These are phyloP conservation scores for Enteromius thamalakanensis DNA, from an alignment of 2,797 vertebrate species.

Conservation along the genomic window DNA sequence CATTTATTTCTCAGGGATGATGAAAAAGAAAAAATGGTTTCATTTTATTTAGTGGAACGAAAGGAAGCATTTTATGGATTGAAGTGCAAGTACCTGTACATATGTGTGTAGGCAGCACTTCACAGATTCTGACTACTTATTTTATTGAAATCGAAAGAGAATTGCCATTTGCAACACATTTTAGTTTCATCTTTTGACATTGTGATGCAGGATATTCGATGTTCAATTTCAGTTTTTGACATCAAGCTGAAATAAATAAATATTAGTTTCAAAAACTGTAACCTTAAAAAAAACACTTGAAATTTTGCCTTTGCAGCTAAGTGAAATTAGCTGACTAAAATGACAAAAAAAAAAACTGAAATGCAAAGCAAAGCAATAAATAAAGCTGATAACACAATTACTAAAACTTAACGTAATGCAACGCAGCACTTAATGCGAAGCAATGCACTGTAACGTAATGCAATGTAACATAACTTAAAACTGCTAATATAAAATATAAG, in stretches of 20 bases:
- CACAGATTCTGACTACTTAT: not conserved
- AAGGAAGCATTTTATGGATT: conserved; percentile 8
- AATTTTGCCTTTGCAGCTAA: not conserved
- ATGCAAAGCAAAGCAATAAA: not conserved
- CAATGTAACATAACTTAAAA: not conserved
- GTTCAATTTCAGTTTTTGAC: not conserved
- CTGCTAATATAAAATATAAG: not conserved
- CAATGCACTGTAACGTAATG: no score
- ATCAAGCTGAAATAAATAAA: not conserved
- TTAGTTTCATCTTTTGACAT: not conserved
- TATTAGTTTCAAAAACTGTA: not conserved
- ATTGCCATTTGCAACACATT: not conserved
- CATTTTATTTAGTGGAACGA: not conserved
- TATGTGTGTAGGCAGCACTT: conserved; percentile 1
- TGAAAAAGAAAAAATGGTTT: conserved; percentile 3
- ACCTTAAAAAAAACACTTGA: not conserved
- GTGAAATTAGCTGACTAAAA: not conserved
- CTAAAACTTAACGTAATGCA: not conserved
- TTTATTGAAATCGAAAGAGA: not conserved
- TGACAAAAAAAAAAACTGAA: not conserved
- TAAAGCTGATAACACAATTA: not conserved
- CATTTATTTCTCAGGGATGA: not conserved
- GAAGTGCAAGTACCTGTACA: not conserved
- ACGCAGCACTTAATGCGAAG: no score
- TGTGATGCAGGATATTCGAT: not conserved